phyloP scores from a whole-genome alignment of 2,888 invertebrate genomes.

The Conchocele bisecta region DNA sequence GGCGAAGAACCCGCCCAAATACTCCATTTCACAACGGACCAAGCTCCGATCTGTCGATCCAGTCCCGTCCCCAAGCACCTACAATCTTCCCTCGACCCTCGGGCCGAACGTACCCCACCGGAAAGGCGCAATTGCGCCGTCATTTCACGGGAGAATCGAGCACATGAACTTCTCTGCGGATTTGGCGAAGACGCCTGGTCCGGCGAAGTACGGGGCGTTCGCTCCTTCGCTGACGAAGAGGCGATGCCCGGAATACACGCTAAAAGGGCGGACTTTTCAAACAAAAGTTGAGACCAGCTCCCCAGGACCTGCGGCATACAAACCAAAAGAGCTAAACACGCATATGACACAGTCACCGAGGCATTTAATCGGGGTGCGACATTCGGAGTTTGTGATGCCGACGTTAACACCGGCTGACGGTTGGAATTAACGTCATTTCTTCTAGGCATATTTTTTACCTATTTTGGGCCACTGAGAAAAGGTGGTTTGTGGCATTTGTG shows the following conservation, averaged over 20 bases:
- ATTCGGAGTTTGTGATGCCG: conserved; percentile 70
- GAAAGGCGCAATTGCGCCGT: conserved; percentile 51
- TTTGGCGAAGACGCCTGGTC: conserved; percentile 70
- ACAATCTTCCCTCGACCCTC: conserved; percentile 63
- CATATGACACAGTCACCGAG: conserved; percentile 62
- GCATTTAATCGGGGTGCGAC: conserved; percentile 68
- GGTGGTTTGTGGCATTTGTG: no score
- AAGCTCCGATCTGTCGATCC: conserved; percentile 50
- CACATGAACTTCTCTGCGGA: conserved; percentile 66
- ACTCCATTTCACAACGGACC: conserved; percentile 64
- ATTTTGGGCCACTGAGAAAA: no score
- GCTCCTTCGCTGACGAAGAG: conserved; percentile 47
- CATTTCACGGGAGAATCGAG: conserved; percentile 50
- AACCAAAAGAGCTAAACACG: conserved; percentile 57
- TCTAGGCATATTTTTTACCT: no score
- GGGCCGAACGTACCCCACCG: conserved; percentile 61
- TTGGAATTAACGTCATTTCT: conserved; percentile 39
- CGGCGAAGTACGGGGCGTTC: conserved; percentile 60
- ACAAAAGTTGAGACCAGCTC: conserved; percentile 52
- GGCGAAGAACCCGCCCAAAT: conserved; percentile 65
- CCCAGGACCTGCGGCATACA: conserved; percentile 73
- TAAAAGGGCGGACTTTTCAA: conserved; percentile 54
- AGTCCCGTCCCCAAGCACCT: conserved; percentile 66
- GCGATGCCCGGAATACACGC: conserved; percentile 62
- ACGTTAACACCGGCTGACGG: conserved; percentile 65